Evolutionary conservation across 2,113 vertebrate genomes (phyloP).

Genomic region (Casuarius casuarius): DNA sequence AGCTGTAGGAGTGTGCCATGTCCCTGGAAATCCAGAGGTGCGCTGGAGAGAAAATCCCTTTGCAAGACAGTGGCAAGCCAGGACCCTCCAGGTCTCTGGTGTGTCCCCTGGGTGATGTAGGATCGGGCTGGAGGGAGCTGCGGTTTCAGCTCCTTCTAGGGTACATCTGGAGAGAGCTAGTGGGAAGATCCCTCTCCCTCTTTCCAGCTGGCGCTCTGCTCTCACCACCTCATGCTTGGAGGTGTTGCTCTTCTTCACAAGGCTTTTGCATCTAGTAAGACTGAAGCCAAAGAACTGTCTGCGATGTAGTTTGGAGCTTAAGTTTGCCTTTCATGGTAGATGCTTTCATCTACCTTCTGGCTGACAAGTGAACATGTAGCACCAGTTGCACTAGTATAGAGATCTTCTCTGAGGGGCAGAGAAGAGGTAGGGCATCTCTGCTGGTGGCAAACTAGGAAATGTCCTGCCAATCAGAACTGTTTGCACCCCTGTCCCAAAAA

Average conservation of each 20-base stretch:
- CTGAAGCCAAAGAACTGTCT: neutral
- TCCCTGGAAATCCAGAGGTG: neutral
- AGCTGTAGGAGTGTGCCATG: neutral
- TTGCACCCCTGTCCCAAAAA: neutral
- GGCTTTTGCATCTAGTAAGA: neutral
- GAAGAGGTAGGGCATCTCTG: neutral
- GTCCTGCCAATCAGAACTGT: neutral
- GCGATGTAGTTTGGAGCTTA: neutral
- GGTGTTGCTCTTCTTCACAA: neutral
- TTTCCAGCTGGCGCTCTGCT: neutral
- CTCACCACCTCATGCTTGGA: neutral
- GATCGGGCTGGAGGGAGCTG: neutral
- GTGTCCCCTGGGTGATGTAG: neutral
- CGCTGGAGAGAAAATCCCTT: neutral
- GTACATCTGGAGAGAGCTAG: neutral
- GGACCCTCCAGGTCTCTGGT: neutral
- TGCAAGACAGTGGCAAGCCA: neutral
- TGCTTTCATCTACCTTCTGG: neutral
- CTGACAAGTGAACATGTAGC: neutral
- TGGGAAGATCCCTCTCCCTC: neutral
- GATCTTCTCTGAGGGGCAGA: neutral
- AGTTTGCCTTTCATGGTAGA: neutral
- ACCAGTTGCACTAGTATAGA: neutral
- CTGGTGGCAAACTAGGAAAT: neutral
- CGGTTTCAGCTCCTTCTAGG: neutral